These are phyloP conservation scores for Solenopsis fugax DNA, from an alignment of 1,140 invertebrate genomes.

Conservation along the genomic window DNA sequence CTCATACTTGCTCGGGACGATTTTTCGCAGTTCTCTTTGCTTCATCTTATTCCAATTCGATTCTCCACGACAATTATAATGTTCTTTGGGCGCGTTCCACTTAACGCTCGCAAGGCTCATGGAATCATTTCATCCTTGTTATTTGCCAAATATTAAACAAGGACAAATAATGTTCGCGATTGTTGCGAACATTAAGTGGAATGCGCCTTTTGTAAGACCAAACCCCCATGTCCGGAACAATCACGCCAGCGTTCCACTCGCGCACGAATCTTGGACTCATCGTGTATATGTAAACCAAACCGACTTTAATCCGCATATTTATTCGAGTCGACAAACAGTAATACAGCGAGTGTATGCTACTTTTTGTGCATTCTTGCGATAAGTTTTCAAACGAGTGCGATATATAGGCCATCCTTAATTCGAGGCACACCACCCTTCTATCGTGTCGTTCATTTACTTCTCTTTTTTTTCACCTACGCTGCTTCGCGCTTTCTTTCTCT, in stretches of 20 bases:
- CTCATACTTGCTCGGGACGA: constrained; percentile 59
- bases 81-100: too few species aligned
- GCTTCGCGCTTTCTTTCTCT: not conserved
- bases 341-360: constrained; percentile 79
- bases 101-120: too few species aligned
- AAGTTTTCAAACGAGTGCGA: constrained; percentile 76
- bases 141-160: too few species aligned
- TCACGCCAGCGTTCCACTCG: constrained; percentile 69
- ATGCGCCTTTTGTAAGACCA: too few species aligned
- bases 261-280: constrained; percentile 75
- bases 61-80: not conserved
- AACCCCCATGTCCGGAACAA: constrained; percentile 24
- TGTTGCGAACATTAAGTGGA: too few species aligned
- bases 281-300: constrained; percentile 81
- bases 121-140: too few species aligned
- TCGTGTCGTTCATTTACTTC: constrained; percentile 47
- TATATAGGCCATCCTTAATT: constrained; percentile 70
- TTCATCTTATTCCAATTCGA: not conserved
- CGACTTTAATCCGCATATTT: constrained; percentile 75
- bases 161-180: too few species aligned
- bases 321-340: constrained; percentile 81
- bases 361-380: constrained; percentile 76
- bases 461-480: constrained; percentile 25
- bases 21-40: not conserved
- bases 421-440: constrained; percentile 28